Evolutionary conservation across 1,140 invertebrate species (phyloP).

Genomic region (Calycopis cecrops): DNA sequence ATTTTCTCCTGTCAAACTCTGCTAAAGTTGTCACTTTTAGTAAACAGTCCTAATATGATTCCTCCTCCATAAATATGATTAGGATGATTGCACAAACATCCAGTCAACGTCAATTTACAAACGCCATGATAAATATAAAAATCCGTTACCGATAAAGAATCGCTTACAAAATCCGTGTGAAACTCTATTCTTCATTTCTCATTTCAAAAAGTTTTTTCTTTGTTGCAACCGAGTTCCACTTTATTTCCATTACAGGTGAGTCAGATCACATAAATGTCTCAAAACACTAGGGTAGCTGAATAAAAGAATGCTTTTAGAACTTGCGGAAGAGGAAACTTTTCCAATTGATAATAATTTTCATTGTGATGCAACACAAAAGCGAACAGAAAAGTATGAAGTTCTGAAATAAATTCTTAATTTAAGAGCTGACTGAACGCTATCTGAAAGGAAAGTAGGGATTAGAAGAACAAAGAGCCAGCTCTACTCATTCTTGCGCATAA

Average conservation of each 20-base stretch:
- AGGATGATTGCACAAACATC: no score
- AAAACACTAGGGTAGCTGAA: slow-evolving; percentile 18
- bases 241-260: no score
- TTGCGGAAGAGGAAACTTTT: slow-evolving; percentile 56
- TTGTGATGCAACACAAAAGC: slow-evolving; percentile 64
- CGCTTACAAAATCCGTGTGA: slow-evolving; percentile 2
- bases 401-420: slow-evolving; percentile 69
- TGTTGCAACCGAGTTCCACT: slow-evolving; percentile 4
- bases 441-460: slow-evolving; percentile 58
- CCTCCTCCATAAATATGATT: no score
- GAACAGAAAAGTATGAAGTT: slow-evolving; percentile 60
- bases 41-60: no score
- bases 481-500: slow-evolving; percentile 9
- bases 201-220: slow-evolving; percentile 6
- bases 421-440: no score
- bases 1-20: no score
- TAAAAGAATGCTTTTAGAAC: slow-evolving; percentile 52
- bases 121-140: no score
- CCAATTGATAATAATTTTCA: slow-evolving; percentile 69
- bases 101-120: no score
- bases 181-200: background rate
- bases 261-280: slow-evolving; percentile 12
- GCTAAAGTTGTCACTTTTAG: no score
- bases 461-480: slow-evolving; percentile 38
- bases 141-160: no score